These are phyloP conservation scores for Drosophila navojoa DNA, from an alignment of 1,140 invertebrate genomes.

Conservation along the genomic window DNA sequence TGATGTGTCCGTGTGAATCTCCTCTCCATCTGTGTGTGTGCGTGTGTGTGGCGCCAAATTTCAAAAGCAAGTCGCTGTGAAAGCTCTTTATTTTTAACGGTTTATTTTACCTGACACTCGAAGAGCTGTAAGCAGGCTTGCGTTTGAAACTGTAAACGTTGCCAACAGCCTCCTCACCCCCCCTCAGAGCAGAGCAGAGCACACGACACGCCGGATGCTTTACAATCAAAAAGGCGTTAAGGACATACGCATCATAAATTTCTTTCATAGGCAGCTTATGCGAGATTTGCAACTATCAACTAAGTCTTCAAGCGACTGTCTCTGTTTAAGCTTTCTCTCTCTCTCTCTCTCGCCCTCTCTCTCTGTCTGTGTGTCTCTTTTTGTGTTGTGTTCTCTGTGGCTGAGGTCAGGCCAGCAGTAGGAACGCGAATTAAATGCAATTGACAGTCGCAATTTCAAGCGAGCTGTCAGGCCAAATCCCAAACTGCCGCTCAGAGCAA, in stretches of 20 bases:
- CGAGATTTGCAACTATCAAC: not conserved
- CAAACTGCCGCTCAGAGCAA: slow-evolving; percentile 53
- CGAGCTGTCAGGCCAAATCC: slow-evolving; percentile 77
- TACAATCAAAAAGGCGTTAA: slow-evolving; percentile 29
- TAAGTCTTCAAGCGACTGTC: slow-evolving; percentile 1
- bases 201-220: slow-evolving; percentile 32
- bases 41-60: slow-evolving; percentile 66
- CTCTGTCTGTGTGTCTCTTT: not conserved
- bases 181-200: slow-evolving; percentile 42
- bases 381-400: slow-evolving; percentile 14
- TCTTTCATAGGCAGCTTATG: not conserved
- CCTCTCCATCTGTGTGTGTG: slow-evolving; percentile 3
- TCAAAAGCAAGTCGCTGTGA: slow-evolving; percentile 68
- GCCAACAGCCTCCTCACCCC: slow-evolving; percentile 40
- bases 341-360: not conserved
- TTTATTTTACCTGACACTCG: slow-evolving; percentile 71
- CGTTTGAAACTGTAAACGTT: slow-evolving; percentile 74
- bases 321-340: not conserved
- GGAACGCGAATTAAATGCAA: slow-evolving; percentile 77
- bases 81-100: slow-evolving; percentile 68
- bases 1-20: slow-evolving; percentile 23
- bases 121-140: slow-evolving; percentile 24
- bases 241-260: slow-evolving; percentile 13
- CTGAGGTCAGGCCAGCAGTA: slow-evolving; percentile 69
- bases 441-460: slow-evolving; percentile 81